phyloP scores from a whole-genome alignment of 1,140 invertebrate genomes.

The Diorhabda sublineata region DNA sequence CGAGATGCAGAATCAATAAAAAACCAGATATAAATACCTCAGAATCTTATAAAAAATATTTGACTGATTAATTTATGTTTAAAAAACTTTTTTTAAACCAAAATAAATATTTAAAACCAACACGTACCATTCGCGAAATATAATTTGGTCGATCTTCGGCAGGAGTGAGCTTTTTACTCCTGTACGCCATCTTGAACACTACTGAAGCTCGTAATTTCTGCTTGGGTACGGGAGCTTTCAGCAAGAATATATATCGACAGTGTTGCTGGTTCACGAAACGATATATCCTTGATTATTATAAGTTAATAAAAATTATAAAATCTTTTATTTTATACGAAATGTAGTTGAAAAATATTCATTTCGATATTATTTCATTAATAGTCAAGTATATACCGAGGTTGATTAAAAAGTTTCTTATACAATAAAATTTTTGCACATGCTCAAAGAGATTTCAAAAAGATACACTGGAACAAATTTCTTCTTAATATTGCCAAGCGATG shows the following conservation, averaged over 20 bases:
- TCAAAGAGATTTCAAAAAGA: no score
- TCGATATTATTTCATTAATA: no score
- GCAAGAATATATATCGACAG: conserved; percentile 10
- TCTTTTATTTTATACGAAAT: conserved; percentile 3
- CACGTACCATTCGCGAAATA: conserved; percentile 39
- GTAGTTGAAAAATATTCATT: not conserved
- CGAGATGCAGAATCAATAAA: conserved; percentile 8
- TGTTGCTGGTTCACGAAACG: not conserved
- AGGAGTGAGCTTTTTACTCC: conserved; percentile 28
- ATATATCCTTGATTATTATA: not conserved
- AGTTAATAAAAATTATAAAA: not conserved
- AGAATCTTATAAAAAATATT: not conserved
- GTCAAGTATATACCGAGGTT: no score
- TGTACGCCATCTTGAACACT: conserved; percentile 36
- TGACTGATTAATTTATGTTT: no score
- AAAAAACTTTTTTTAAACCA: no score
- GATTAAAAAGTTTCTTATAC: no score
- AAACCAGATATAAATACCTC: not conserved
- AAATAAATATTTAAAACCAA: not conserved
- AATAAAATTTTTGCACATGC: no score
- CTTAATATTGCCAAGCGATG: no score
- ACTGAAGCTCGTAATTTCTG: conserved; percentile 21
- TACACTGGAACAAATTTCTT: no score
- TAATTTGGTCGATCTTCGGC: conserved; percentile 29
- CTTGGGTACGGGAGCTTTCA: conserved; percentile 9